Conservation (phyloP, 1,140 invertebrate genomes). For the Scaptomyza pallida region DNA sequence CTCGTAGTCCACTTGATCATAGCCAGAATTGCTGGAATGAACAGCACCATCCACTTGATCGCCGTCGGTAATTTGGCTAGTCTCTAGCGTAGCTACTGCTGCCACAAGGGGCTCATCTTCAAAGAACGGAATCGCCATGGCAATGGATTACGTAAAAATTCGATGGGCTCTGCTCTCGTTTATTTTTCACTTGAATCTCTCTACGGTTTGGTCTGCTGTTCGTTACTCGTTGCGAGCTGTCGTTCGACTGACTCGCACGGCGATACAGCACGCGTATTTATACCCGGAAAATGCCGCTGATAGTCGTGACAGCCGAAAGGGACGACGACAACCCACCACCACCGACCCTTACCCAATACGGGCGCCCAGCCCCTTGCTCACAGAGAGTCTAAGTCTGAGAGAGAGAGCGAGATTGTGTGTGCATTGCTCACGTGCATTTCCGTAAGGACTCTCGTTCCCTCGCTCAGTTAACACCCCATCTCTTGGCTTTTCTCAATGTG, state of each 20-base stretch:
- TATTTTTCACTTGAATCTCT: slow-evolving; percentile 24
- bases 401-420: slow-evolving; percentile 6
- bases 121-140: slow-evolving; percentile 77
- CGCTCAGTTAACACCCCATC: slow-evolving; percentile 2
- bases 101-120: slow-evolving; percentile 56
- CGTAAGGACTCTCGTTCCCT: slow-evolving; percentile 26
- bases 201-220: slow-evolving; percentile 11
- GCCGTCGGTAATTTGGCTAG: slow-evolving; percentile 50
- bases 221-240: slow-evolving; percentile 45
- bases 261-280: slow-evolving; percentile 55
- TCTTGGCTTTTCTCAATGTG: slow-evolving; percentile 31
- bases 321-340: slow-evolving; percentile 39
- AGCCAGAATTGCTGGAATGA: slow-evolving; percentile 17
- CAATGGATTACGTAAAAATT: slow-evolving; percentile 52
- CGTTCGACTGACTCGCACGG: slow-evolving; percentile 64
- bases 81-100: slow-evolving; percentile 19
- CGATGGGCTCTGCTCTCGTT: neutral
- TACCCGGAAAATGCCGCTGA: slow-evolving; percentile 67
- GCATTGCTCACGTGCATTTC: slow-evolving; percentile 16
- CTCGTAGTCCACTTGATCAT: slow-evolving; percentile 68
- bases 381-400: slow-evolving; percentile 5
- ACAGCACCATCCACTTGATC: slow-evolving; percentile 71
- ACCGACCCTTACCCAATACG: slow-evolving; percentile 47
- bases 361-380: slow-evolving; percentile 11
- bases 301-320: slow-evolving; percentile 27